Base-by-base conservation (phyloP, 2,113 vertebrate genomes). In the Tamias sibiricus region DNA sequence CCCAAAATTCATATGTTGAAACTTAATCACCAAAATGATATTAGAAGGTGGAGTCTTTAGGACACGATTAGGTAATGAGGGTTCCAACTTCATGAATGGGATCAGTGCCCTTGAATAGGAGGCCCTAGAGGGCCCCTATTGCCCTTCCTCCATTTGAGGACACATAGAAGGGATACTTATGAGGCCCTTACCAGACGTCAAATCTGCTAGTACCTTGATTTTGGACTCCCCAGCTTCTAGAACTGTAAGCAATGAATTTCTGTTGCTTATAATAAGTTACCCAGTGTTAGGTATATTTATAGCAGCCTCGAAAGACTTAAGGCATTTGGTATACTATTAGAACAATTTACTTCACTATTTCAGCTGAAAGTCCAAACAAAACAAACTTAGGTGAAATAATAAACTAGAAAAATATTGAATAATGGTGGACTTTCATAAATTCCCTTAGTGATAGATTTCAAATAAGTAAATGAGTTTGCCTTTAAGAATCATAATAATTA, bases 401-500 rank as follows among this genome's bases (percentile, higher is more conserved):
- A 81, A 82, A 40, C 77, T 52, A 64, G 54, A 64, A 86, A 97
- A 96, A 85, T 90, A n/a, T 6, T 72, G 72, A 47, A 57, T 37
- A 76, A 59, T 30, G 22, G n/a, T 64, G 35, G 28, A 80, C 37
- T 79, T 91, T 3, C 57, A 89, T 79, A 74, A 28, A 44, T 96
- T 83, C 93, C 68, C 14, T 54, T 54, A 95, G 52, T 87, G 71
- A 68, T 74, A 87, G 37, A 4, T 90, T 79, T 93, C 66, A 97
- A 75, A 42, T 59, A 89, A 82, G n/a, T 44, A 37, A 90, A 80
- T 93, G 86, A 85, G 13, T 93, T 79, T 89, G 19, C 69, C 80
- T 89, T 69, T 96, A 93, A 92, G 42, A 87, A 95, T 87, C 62
- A 92, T 87, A 96, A 77, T 84, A 90, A 82, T 95, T 91, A 84